Percentiles rank a stretch among this genome's conserved stretches.
phyloP scores from a whole-genome alignment of 2,797 vertebrate genomes.

The Premnoplex brunnescens region DNA sequence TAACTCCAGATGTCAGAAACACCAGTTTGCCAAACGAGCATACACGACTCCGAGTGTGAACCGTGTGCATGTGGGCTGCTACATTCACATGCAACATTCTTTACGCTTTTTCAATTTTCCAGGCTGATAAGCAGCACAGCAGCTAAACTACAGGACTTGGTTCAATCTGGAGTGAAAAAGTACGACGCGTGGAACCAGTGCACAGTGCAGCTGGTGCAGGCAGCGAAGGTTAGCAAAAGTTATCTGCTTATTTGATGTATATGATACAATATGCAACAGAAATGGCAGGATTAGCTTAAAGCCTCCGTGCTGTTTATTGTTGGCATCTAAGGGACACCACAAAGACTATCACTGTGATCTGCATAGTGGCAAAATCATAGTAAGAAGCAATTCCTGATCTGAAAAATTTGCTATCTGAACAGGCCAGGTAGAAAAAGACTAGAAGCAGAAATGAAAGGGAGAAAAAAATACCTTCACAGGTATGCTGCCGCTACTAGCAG shows the following conservation, averaged over 20 bases:
- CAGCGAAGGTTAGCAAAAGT: constrained; percentile 72
- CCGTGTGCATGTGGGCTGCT: neutral
- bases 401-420: neutral
- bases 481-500: neutral
- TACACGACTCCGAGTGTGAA: neutral
- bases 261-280: neutral
- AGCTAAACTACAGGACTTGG: constrained; percentile 62
- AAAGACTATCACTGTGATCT: neutral
- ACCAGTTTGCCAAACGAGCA: neutral
- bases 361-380: neutral
- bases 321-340: neutral
- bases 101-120: constrained; percentile 8
- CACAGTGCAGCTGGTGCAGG: constrained; percentile 68
- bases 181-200: constrained; percentile 76
- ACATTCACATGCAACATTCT: neutral
- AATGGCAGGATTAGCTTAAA: neutral
- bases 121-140: constrained; percentile 70
- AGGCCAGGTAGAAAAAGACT: neutral
- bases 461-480: neutral
- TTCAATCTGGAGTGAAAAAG: constrained; percentile 64
- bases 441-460: neutral
- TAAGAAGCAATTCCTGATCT: neutral
- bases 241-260: neutral
- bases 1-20: neutral
- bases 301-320: neutral